These are phyloP conservation scores for Gnatocerus cornutus DNA, from an alignment of 2,888 invertebrate genomes.

Conservation along the genomic window DNA sequence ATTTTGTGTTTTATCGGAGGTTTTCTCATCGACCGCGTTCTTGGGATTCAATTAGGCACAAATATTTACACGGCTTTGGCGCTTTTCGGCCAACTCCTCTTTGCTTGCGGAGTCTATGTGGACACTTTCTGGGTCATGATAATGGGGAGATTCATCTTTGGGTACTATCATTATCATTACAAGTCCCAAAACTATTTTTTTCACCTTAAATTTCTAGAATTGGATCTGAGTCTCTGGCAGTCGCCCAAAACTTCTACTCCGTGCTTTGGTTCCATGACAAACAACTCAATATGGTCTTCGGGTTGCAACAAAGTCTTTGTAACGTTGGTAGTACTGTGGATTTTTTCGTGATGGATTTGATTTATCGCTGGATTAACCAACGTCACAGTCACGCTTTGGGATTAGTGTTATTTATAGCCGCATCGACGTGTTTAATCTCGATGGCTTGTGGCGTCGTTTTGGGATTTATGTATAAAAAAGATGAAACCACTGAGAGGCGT, in stretches of 20 bases:
- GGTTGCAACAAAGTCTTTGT: conserved; percentile 94
- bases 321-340: conserved; percentile 96
- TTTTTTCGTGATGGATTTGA: conserved; percentile 92
- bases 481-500: conserved; percentile 82
- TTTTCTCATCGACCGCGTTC: conserved; percentile 94
- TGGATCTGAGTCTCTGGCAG: conserved; percentile 96
- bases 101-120: conserved; percentile 87
- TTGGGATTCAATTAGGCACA: conserved; percentile 94
- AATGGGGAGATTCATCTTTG: conserved; percentile 94
- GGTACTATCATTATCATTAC: too few species aligned
- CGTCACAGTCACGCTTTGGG: conserved; percentile 84
- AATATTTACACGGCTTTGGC: conserved; percentile 92
- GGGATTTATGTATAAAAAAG: conserved; percentile 90
- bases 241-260: conserved; percentile 97
- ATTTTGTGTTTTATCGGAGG: conserved; percentile 96
- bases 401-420: conserved; percentile 83
- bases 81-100: conserved; percentile 89
- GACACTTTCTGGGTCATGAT: conserved; percentile 92
- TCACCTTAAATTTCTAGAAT: too few species aligned
- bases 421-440: conserved; percentile 88
- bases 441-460: conserved; percentile 85
- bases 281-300: conserved; percentile 98
- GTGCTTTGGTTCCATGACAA: conserved; percentile 98
- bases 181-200: too few species aligned
- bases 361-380: conserved; percentile 85